Evolutionary conservation across 2,888 invertebrate species (phyloP).

Genomic region (Xanthorhoe spadicearia): DNA sequence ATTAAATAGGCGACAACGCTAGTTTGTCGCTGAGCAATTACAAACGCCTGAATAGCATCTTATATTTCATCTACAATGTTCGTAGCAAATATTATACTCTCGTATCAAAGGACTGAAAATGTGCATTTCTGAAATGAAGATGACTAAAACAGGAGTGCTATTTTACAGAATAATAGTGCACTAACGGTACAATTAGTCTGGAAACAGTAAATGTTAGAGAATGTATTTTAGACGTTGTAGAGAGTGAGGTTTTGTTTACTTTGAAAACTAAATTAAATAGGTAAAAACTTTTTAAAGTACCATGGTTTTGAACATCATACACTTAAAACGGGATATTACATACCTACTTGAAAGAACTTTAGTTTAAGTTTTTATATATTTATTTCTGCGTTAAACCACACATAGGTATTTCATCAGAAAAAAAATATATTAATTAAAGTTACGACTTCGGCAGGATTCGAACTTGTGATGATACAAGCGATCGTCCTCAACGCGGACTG

Average conservation of each 20-base stretch:
- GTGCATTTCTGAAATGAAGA: slow-evolving; percentile 7
- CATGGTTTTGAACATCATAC: too few relatives aligned
- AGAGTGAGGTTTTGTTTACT: neutral
- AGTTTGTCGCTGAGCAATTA: neutral
- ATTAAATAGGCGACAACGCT: too few relatives aligned
- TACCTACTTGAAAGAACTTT: too few relatives aligned
- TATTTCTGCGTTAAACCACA: too few relatives aligned
- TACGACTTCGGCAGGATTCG: too few relatives aligned
- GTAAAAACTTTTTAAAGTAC: too few relatives aligned
- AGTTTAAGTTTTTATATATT: too few relatives aligned
- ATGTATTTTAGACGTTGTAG: neutral
- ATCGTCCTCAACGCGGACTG: too few relatives aligned
- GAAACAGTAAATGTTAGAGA: neutral
- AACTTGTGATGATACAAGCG: too few relatives aligned
- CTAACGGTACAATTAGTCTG: slow-evolving; percentile 5
- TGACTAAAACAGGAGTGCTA: neutral
- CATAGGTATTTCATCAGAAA: too few relatives aligned
- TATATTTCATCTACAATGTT: neutral
- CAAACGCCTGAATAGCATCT: neutral
- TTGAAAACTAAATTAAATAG: neutral
- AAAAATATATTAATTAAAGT: too few relatives aligned
- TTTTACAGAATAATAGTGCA: slow-evolving; percentile 3
- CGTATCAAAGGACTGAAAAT: slow-evolving; percentile 4
- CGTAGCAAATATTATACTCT: neutral
- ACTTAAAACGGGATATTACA: too few relatives aligned